phyloP scores from a whole-genome alignment of 2,113 vertebrate species.

The Lepus americanus region DNA sequence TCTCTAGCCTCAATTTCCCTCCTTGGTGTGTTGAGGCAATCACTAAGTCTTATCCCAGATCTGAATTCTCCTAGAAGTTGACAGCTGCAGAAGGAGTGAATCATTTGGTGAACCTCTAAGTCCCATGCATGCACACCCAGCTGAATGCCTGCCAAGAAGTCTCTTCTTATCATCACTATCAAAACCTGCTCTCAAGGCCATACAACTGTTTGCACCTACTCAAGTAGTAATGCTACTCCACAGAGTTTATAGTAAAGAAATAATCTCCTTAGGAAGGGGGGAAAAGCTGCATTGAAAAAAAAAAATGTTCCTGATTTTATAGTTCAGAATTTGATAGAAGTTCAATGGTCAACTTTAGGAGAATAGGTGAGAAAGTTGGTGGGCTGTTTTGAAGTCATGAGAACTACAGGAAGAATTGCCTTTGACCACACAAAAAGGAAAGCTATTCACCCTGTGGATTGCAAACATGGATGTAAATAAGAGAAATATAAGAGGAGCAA shows the following conservation, averaged over 20 bases:
- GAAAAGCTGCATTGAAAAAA: constrained; percentile 15
- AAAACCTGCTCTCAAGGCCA: neutral
- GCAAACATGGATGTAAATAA: neutral
- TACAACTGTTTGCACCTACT: neutral
- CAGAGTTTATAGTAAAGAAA: constrained; percentile 35
- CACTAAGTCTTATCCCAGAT: neutral
- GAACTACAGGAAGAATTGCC: neutral
- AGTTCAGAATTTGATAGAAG: constrained; percentile 1
- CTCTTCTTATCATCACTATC: neutral
- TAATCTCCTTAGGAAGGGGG: neutral
- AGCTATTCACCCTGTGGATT: neutral
- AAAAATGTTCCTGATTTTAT: neutral
- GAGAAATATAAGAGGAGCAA: neutral
- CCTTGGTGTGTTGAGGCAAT: neutral
- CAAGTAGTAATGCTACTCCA: neutral
- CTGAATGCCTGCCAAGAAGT: neutral
- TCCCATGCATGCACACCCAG: neutral
- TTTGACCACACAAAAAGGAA: neutral
- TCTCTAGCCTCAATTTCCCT: neutral
- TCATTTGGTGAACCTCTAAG: neutral
- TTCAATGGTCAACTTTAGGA: neutral
- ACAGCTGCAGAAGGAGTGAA: neutral
- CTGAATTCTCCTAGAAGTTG: constrained; percentile 19
- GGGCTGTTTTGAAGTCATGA: neutral
- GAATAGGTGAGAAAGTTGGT: neutral